A percentile compares a stretch with the other conserved stretches of the same genome.
These are phyloP conservation scores for Calidris pygmaea DNA, from an alignment of 2,113 vertebrate species.

Conservation along the genomic window DNA sequence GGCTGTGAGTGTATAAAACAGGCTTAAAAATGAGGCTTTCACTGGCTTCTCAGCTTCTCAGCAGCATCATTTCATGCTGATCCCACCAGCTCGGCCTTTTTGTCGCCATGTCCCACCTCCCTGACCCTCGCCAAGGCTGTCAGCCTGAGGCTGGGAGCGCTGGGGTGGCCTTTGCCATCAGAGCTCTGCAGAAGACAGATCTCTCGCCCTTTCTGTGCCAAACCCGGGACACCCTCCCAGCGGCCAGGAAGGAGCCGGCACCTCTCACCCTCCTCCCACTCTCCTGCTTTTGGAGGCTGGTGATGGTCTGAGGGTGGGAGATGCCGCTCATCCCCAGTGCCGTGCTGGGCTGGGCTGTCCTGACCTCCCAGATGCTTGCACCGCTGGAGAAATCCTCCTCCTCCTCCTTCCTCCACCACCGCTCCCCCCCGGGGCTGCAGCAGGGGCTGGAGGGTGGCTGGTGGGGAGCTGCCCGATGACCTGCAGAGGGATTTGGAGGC, in stretches of 20 bases:
- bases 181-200: neutral
- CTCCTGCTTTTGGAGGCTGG: neutral
- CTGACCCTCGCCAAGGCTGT: fast-evolving
- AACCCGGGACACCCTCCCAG: neutral
- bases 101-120: neutral
- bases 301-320: neutral
- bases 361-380: neutral
- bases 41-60: neutral
- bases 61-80: neutral
- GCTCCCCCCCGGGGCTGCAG: neutral
- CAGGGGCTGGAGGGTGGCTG: neutral
- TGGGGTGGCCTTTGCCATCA: neutral
- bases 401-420: neutral
- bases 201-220: fast-evolving
- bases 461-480: neutral
- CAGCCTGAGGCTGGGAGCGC: neutral
- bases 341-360: neutral
- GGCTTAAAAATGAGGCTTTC: neutral
- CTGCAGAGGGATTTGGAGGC: neutral
- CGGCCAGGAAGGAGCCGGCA: neutral
- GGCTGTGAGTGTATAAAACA: neutral
- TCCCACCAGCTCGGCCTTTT: neutral
- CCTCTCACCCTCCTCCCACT: neutral
- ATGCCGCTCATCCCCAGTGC: neutral
- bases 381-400: neutral